These are phyloP conservation scores for Progne subis DNA, from an alignment of 2,113 vertebrate genomes.

Conservation along the genomic window DNA sequence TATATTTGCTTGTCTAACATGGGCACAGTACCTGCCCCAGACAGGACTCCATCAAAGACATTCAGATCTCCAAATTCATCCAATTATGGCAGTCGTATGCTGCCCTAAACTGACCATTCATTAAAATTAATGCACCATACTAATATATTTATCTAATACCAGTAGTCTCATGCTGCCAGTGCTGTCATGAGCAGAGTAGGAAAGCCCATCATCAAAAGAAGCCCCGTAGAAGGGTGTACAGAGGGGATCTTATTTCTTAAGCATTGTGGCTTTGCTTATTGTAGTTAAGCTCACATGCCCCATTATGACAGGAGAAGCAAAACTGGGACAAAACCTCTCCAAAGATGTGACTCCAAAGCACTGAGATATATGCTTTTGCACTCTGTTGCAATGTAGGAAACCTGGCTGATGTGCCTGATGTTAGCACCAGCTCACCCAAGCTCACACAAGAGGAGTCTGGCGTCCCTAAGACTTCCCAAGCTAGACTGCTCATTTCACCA, in stretches of 20 bases:
- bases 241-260: background rate
- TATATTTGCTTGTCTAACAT: background rate
- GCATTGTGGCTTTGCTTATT: background rate
- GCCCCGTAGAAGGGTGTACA: background rate
- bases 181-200: background rate
- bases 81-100: background rate
- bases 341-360: background rate
- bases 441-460: background rate
- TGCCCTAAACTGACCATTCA: background rate
- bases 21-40: background rate
- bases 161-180: background rate
- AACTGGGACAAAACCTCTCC: background rate
- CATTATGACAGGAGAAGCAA: background rate
- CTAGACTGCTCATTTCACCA: background rate
- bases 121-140: background rate
- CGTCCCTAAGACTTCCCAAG: background rate
- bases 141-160: background rate
- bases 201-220: background rate
- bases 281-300: background rate
- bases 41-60: background rate
- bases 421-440: background rate
- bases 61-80: background rate
- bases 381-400: background rate
- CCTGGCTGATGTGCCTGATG: fast-evolving
- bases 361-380: background rate